Evolutionary conservation across 53 echinoderm and acorn worm species (phyloP), one percentile per base, ranked within the genome.

Genomic region (Paracentrotus lividus): DNA sequence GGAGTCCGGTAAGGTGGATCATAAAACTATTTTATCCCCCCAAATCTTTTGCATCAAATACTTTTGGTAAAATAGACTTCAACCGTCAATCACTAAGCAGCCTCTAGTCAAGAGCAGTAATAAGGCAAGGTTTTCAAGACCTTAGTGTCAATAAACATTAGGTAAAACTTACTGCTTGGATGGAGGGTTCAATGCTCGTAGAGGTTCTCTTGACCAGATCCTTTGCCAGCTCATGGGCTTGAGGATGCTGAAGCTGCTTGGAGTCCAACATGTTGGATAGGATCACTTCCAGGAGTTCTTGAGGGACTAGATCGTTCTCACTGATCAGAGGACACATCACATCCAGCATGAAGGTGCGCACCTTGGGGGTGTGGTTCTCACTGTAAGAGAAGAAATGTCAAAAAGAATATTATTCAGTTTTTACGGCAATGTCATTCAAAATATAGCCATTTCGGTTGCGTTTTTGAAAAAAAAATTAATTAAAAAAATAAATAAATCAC

Each of bases 251-350:
- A 4, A 94, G 94, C 92, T 96, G 96, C 94, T 97, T 96, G 54
- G 96, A 91, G 66, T 99, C 99, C 60, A 99, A 90, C 10, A 99
- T 89, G 72, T 99, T 96, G 77, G 96, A 81, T 86, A 99, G 85
- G 88, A 99, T 99, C 60, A 96, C 94, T 90, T 99, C 99, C 51
- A 99, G 93, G 65, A 99, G 97, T 51, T 97, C 97, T 14, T 95
- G 93, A 14, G 97, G 95, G n/a, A 99, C 99, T 13, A 96, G 95
- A 54, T 99, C 99, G 47, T 99, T 99, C 95, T 99, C 99, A 65
- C 95, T 95, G 94, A 99, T 99, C 86, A 99, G 94, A 0, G 99
- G 99, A 88, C 99, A 99, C 96, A 99, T 99, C 84, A 99, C 96
- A 52, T 99, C 99, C 90, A 99, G 88, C 99, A 99, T 99, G 96